Conservation (phyloP, 2,888 invertebrate species). For the Epistrophe eligans region DNA sequence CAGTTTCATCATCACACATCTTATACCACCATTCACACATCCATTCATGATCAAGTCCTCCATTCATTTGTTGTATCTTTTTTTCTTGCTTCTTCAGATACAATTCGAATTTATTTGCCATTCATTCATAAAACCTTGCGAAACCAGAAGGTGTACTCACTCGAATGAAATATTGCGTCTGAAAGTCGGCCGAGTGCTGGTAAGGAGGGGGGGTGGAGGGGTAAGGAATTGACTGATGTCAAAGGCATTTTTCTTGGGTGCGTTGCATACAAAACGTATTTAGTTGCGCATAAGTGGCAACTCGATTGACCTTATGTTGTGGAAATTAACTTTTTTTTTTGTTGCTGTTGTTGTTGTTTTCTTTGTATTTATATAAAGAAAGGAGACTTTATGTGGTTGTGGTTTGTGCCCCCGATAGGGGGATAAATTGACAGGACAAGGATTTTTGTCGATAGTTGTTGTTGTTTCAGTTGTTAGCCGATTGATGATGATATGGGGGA, state of each 20-base stretch:
- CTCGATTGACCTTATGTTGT: constrained; percentile 73
- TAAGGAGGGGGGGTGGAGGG: background rate
- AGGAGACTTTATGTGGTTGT: constrained; percentile 59
- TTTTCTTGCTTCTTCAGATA: constrained; percentile 26
- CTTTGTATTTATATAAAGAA: constrained; percentile 17
- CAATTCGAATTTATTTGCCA: constrained; percentile 64
- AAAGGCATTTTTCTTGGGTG: constrained; percentile 56
- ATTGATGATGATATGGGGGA: constrained; percentile 1
- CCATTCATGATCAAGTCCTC: constrained; percentile 66
- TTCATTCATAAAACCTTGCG: constrained; percentile 76
- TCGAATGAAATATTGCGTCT: background rate
- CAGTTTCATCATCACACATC: constrained; percentile 38
- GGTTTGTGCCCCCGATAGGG: constrained; percentile 31
- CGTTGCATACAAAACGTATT: constrained; percentile 53
- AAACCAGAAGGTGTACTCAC: constrained; percentile 65
- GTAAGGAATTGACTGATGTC: background rate
- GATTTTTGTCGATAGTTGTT: constrained; percentile 55
- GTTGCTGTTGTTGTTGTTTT: background rate
- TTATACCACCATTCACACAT: constrained; percentile 58
- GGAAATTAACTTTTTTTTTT: constrained; percentile 44
- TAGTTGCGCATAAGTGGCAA: constrained; percentile 62
- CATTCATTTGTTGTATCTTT: constrained; percentile 59
- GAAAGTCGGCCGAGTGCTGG: background rate
- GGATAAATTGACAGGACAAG: constrained; percentile 70
- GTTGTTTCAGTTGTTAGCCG: constrained; percentile 19